A percentile compares a stretch with the other conserved stretches of the same genome.
Conservation (phyloP, 2,113 vertebrate genomes). For the Camelus dromedarius region DNA sequence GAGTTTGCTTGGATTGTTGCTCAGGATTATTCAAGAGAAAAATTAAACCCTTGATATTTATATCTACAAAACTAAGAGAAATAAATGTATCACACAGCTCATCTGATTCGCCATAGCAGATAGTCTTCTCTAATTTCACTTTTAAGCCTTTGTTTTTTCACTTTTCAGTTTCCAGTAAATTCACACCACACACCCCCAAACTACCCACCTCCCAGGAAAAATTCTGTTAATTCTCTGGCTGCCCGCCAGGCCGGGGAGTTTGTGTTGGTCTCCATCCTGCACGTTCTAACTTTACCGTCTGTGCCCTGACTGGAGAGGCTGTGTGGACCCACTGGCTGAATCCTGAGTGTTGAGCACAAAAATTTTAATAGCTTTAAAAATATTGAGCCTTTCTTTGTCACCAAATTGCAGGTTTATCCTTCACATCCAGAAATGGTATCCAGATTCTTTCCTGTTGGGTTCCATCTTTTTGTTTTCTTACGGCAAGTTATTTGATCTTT, state of each 20-base stretch:
- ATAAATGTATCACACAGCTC: constrained; percentile 48
- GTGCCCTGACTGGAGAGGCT: not conserved
- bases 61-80: constrained; percentile 19
- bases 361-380: constrained; percentile 7
- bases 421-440: not conserved
- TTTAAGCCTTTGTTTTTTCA: constrained; percentile 60
- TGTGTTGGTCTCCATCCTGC: constrained; percentile 21
- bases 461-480: not conserved
- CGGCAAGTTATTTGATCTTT: not conserved
- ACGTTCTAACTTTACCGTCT: constrained; percentile 48
- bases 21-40: not conserved
- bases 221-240: not conserved
- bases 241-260: not conserved
- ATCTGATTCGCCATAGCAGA: constrained; percentile 69
- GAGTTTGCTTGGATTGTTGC: not conserved
- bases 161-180: constrained; percentile 67
- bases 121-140: constrained; percentile 67
- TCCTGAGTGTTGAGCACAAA: not conserved
- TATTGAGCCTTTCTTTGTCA: not conserved
- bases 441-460: not conserved
- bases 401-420: not conserved
- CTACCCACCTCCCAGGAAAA: not conserved
- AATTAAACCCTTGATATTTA: not conserved
- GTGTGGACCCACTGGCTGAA: not conserved
- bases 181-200: not conserved